A percentile compares a stretch with the other conserved stretches of the same genome.
These are phyloP conservation scores for Camponotus pennsylvanicus DNA, from an alignment of 1,140 invertebrate species.

Conservation along the genomic window DNA sequence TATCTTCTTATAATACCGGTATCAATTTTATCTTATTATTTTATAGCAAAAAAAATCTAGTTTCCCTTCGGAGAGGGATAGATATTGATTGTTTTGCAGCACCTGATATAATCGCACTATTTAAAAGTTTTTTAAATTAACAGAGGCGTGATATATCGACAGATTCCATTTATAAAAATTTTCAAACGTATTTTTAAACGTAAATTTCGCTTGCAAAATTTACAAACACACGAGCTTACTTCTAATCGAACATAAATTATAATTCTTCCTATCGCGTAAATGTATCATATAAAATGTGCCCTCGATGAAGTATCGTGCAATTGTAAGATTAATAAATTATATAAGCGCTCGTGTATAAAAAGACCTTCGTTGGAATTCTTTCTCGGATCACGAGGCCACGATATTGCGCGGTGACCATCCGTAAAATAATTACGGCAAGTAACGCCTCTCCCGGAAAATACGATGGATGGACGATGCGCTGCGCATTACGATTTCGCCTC, in stretches of 20 bases:
- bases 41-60: too few species aligned
- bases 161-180: neutral
- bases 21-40: neutral
- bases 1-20: neutral
- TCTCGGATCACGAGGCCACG: neutral
- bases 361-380: conserved; percentile 6
- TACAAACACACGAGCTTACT: neutral
- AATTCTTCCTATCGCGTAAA: neutral
- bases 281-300: neutral
- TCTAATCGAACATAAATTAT: neutral
- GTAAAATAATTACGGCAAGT: conserved; percentile 39
- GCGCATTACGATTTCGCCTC: conserved; percentile 40
- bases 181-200: neutral
- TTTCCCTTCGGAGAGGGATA: neutral
- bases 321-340: conserved; percentile 41
- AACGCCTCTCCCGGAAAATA: conserved; percentile 25
- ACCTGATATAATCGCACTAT: neutral
- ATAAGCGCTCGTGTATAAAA: neutral
- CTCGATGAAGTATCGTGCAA: neutral
- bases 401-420: conserved; percentile 23
- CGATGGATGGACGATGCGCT: neutral
- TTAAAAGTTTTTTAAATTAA: too few species aligned
- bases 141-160: too few species aligned
- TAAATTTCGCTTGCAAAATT: neutral
- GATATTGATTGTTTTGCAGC: neutral